Evolutionary conservation across 2,113 vertebrate genomes (phyloP), one percentile per base, ranked within the genome.

Genomic region (Solea solea): DNA sequence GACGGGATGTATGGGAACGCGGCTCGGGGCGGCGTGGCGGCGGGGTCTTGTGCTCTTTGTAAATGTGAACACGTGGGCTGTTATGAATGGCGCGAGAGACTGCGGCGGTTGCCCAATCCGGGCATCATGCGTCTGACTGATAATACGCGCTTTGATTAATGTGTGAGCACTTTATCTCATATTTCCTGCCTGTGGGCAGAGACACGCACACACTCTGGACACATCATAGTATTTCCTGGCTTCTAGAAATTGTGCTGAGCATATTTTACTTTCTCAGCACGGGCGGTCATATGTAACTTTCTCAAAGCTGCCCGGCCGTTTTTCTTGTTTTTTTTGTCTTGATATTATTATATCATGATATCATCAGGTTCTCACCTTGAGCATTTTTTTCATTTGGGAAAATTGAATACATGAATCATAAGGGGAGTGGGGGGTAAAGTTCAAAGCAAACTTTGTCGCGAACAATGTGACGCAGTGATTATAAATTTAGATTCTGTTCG

Each of bases 1-100:
- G 85, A 78, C 66, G 82, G 75, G 75, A 70, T 74, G 76, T 74
- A 80, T 86, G 81, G 21, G 75, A 83, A 68, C 64, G 68, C 74
- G 64, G 78, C 73, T 63, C 61, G 78, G 82, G 78, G 83, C 82
- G 72, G 71, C 54, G 65, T 63, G 77, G 28, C 69, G 71, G 21
- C 21, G 21, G 21, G 78, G 34, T 64, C 69, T 62, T 54, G 57
- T 57, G 68, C 52, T 49, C 46, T 44, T 81, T 74, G 69, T 69
- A 78, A 56, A 58, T 39, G 61, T 76, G 73, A 81, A 83, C 60
- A 83, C 60, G 46, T 48, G 76, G 78, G 21, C 68, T 56, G 66
- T 83, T 77, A 63, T 64, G 48, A 65, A 48, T 58, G 57, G 27
- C 68, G 52, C 78, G 82, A 74, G 13, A 74, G 13, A 40, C 72